phyloP scores from a whole-genome alignment of 2,113 vertebrate genomes.

The Nicator chloris region DNA sequence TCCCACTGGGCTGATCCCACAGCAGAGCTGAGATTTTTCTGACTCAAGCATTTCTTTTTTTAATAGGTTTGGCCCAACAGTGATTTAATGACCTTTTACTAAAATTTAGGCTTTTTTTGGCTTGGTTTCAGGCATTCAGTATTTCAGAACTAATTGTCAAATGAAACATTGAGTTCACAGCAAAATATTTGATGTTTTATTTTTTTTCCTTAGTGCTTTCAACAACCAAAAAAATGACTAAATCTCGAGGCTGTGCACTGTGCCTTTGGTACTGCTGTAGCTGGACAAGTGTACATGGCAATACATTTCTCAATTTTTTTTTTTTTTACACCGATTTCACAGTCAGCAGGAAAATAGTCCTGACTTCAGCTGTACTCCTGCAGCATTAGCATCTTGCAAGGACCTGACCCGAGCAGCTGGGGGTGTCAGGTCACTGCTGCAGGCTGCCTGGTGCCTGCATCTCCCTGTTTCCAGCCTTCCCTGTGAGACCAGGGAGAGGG shows the following conservation, averaged over 20 bases:
- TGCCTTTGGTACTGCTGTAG: not conserved
- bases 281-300: constrained; percentile 2
- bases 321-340: not conserved
- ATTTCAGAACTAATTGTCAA: not conserved
- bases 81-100: not conserved
- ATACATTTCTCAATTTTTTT: not conserved
- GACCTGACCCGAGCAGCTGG: not conserved
- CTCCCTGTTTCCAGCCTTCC: not conserved
- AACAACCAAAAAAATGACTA: not conserved
- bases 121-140: not conserved
- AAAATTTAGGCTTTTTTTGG: not conserved
- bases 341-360: constrained; percentile 46
- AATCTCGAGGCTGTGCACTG: not conserved
- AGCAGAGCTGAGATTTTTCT: not conserved
- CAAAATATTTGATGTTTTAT: not conserved
- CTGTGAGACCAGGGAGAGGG: not conserved
- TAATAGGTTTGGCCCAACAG: not conserved
- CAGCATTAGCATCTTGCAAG: constrained; percentile 5
- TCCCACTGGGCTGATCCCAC: not conserved
- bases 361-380: constrained; percentile 32
- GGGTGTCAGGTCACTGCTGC: not conserved
- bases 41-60: not conserved
- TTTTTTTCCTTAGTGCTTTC: not conserved
- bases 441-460: not conserved
- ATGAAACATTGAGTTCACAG: not conserved